phyloP scores from a whole-genome alignment of 1,140 invertebrate genomes.

The Cydia splendana region DNA sequence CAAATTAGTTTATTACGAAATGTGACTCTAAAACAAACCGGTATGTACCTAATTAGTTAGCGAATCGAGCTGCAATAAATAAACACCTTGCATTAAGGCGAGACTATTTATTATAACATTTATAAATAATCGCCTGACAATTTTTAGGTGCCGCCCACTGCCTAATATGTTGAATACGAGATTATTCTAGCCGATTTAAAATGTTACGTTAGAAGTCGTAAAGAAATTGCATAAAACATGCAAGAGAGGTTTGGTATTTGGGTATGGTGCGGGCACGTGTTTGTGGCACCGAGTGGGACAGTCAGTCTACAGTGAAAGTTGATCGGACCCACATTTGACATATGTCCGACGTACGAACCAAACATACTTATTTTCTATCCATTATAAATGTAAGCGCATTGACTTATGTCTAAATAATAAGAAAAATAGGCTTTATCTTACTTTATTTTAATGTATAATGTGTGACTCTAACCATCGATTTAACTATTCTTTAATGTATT shows the following conservation, averaged over 20 bases:
- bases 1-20: constrained; percentile 14
- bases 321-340: constrained; percentile 51
- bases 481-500: too few species aligned
- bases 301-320: constrained; percentile 58
- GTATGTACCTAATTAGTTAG: neutral
- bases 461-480: too few species aligned
- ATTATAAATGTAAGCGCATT: neutral
- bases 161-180: neutral
- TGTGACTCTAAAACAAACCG: neutral
- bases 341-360: constrained; percentile 54
- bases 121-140: neutral
- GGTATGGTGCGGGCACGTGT: constrained; percentile 27
- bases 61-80: neutral
- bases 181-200: neutral
- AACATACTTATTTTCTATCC: neutral
- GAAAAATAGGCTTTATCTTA: too few species aligned
- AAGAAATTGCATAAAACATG: constrained; percentile 24
- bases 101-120: constrained; percentile 5
- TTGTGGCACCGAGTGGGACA: constrained; percentile 35
- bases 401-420: too few species aligned
- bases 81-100: neutral
- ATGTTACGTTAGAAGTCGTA: neutral
- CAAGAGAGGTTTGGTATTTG: neutral
- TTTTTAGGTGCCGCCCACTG: neutral
- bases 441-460: too few species aligned